A percentile compares a stretch with the other conserved stretches of the same genome.
phyloP scores from a whole-genome alignment of 2,888 invertebrate species.

The Ophioninae sp. region DNA sequence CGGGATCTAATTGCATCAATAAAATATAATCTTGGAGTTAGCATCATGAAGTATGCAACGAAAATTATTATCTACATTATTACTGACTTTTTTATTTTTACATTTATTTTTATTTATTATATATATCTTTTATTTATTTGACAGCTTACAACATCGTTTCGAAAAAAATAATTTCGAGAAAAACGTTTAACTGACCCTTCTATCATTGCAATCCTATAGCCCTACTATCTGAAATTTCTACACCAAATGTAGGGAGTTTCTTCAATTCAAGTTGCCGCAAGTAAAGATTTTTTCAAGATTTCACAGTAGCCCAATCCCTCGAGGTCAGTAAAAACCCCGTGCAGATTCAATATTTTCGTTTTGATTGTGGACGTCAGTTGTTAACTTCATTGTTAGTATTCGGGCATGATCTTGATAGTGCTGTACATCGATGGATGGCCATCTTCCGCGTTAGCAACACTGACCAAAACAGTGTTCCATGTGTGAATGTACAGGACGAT shows the following conservation, averaged over 20 bases:
- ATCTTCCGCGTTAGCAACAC: conserved; percentile 10
- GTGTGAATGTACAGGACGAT: conserved; percentile 4
- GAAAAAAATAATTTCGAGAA: too few relatives aligned
- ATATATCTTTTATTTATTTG: too few relatives aligned
- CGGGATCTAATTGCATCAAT: conserved; percentile 50
- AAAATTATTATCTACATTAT: background rate
- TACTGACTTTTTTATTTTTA: background rate
- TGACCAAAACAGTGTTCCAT: conserved; percentile 1
- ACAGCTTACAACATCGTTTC: too few relatives aligned
- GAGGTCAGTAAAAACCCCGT: too few relatives aligned
- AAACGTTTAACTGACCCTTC: too few relatives aligned
- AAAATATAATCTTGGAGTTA: background rate
- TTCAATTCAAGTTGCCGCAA: too few relatives aligned
- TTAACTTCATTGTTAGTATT: background rate
- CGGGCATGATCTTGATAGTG: background rate
- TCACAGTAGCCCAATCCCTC: too few relatives aligned
- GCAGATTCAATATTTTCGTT: background rate
- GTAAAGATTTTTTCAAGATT: too few relatives aligned
- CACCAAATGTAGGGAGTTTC: too few relatives aligned
- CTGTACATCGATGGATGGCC: conserved; percentile 16
- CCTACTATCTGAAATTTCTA: too few relatives aligned
- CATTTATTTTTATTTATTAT: too few relatives aligned
- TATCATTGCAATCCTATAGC: too few relatives aligned
- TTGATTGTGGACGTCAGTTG: background rate
- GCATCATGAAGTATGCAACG: background rate